Evolutionary conservation across 2,888 invertebrate genomes (phyloP).

Genomic region (Strigamia maritima): DNA sequence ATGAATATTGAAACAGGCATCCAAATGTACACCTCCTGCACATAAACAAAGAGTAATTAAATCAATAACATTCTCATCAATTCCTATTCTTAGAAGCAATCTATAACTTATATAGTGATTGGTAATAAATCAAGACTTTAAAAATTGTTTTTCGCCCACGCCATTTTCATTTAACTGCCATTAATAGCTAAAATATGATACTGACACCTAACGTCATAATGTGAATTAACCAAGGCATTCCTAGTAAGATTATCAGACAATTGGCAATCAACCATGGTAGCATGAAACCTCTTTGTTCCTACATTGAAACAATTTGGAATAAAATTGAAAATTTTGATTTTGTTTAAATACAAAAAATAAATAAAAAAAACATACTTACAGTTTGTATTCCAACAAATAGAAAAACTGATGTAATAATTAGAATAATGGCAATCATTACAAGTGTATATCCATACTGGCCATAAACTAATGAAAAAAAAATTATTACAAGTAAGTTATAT

Average conservation of each 20-base stretch:
- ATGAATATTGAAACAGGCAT: background rate
- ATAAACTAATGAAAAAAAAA: background rate
- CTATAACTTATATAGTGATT: too few relatives aligned
- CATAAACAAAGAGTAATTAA: background rate
- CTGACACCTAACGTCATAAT: background rate
- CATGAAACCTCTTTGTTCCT: background rate
- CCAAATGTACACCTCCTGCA: background rate
- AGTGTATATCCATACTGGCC: background rate
- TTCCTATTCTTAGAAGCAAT: background rate
- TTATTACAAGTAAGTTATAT: too few relatives aligned
- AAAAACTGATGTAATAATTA: background rate
- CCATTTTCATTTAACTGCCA: too few relatives aligned
- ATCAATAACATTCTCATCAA: background rate
- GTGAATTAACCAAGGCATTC: background rate
- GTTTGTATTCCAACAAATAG: background rate
- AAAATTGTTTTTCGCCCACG: too few relatives aligned
- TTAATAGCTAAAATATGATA: background rate
- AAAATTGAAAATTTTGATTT: background rate
- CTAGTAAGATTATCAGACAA: background rate
- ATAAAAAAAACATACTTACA: background rate
- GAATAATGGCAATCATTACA: background rate
- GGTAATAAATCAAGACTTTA: too few relatives aligned
- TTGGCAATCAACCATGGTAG: background rate
- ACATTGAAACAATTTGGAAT: background rate
- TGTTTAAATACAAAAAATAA: background rate